Evolutionary conservation across 2,888 invertebrate species (phyloP).

Genomic region (Apotomis betuletana): DNA sequence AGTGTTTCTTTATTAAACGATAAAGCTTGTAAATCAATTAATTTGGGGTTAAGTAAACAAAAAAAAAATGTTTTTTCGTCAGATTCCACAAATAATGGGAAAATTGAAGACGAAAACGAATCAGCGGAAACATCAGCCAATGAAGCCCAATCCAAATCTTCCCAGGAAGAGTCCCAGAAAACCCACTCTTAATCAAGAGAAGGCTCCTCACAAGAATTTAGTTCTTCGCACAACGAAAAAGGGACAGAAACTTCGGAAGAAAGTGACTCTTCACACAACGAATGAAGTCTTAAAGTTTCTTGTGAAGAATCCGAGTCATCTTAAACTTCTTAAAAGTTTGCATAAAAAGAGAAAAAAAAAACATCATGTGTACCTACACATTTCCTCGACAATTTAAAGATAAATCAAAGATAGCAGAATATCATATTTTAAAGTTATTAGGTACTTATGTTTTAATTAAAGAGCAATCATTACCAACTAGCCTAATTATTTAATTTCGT

Average conservation of each 20-base stretch:
- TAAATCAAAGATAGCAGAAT: too few relatives aligned
- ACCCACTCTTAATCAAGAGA: not conserved
- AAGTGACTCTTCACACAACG: not conserved
- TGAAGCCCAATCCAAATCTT: not conserved
- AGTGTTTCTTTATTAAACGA: too few relatives aligned
- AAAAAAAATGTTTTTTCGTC: not conserved
- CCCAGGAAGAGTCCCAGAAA: not conserved
- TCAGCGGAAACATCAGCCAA: not conserved
- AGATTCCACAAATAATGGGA: constrained; percentile 1
- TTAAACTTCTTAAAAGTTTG: not conserved
- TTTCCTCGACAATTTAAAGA: too few relatives aligned
- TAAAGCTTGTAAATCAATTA: too few relatives aligned
- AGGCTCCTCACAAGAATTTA: not conserved
- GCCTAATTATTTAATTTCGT: too few relatives aligned
- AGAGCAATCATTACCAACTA: too few relatives aligned
- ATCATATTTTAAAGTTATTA: too few relatives aligned
- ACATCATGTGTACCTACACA: too few relatives aligned
- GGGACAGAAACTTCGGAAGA: not conserved
- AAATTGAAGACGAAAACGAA: not conserved
- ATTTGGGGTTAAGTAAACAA: not conserved
- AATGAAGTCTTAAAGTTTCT: not conserved
- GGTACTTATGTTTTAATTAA: too few relatives aligned
- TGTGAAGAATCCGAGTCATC: not conserved
- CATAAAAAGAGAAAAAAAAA: not conserved
- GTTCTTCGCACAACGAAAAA: not conserved